A percentile compares a stretch with the other conserved stretches of the same genome.
These are phyloP conservation scores for Diarsia dahlii DNA, from an alignment of 2,888 invertebrate genomes.

Conservation along the genomic window DNA sequence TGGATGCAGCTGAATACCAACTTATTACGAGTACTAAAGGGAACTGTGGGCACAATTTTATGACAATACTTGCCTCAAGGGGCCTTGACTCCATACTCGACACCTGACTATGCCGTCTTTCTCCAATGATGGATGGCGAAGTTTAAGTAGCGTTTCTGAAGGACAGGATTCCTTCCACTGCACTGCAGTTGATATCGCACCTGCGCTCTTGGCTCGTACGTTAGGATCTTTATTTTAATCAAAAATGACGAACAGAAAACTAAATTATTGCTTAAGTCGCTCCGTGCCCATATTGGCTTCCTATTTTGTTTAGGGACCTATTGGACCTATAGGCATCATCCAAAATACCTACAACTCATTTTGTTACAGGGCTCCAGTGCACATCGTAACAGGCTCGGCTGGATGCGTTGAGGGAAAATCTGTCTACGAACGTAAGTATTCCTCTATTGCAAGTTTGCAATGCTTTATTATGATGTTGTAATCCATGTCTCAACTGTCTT, in stretches of 20 bases:
- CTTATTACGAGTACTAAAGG: background rate
- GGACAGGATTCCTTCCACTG: background rate
- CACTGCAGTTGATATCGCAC: background rate
- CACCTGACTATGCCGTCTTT: too few relatives aligned
- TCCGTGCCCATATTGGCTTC: background rate
- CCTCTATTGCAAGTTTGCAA: background rate
- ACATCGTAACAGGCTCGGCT: slow-evolving; percentile 3
- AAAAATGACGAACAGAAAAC: background rate
- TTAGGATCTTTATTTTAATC: background rate
- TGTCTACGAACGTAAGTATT: background rate
- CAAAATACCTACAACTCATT: background rate
- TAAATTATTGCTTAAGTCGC: too few relatives aligned
- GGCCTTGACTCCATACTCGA: background rate
- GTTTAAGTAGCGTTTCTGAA: background rate
- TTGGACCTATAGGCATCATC: background rate
- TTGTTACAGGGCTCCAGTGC: background rate
- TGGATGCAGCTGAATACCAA: background rate
- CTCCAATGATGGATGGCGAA: background rate
- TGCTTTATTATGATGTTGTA: background rate
- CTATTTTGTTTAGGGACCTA: background rate
- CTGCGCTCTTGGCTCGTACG: background rate
- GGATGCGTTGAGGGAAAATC: background rate
- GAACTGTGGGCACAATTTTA: background rate
- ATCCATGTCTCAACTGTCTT: background rate
- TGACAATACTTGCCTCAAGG: background rate